Conservation (phyloP, 2,888 invertebrate genomes). For the Petrolisthes cinctipes region DNA sequence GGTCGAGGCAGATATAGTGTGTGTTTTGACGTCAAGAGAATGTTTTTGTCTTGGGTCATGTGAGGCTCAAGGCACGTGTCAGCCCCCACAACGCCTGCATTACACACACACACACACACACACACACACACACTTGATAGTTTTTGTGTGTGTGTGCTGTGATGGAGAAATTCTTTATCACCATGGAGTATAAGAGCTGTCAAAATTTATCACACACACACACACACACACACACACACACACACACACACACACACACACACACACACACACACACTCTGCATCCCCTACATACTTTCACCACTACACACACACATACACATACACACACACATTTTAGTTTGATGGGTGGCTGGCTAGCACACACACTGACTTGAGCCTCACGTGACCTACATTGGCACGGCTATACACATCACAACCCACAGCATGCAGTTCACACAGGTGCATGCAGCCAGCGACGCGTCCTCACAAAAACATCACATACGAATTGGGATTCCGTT, state of each 20-base stretch:
- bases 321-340: conserved; percentile 20
- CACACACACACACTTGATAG: not conserved
- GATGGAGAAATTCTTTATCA: not conserved
- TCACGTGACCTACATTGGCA: no score
- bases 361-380: no score
- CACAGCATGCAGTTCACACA: not conserved
- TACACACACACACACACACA: conserved; percentile 17
- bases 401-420: no score
- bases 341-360: not conserved
- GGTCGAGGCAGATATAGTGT: no score
- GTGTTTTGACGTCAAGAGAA: no score
- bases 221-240: conserved; percentile 28
- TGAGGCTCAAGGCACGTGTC: no score
- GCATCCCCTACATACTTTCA: no score
- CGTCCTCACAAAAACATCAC: not conserved
- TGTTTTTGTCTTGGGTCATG: no score
- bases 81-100: not conserved
- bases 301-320: conserved; percentile 19
- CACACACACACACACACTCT: not conserved
- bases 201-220: no score
- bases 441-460: not conserved
- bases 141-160: conserved; percentile 3
- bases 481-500: not conserved
- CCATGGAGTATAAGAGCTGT: not conserved
- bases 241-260: conserved; percentile 30